phyloP scores from a whole-genome alignment of 37 sponge, comb jelly and placozoan genomes.

The Mnemiopsis leidyi region DNA sequence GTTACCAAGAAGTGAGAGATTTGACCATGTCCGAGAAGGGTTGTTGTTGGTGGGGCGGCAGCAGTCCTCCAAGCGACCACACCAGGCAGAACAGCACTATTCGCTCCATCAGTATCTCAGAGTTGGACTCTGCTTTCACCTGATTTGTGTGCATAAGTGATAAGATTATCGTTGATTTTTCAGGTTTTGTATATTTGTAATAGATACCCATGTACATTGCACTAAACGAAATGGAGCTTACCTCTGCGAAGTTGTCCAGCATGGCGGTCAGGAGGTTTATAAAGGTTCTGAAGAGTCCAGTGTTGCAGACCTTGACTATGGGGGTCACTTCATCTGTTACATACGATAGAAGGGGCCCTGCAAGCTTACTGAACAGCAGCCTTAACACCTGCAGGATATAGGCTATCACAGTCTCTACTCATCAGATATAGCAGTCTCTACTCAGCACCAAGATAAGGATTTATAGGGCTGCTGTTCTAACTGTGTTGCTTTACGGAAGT shows the following conservation, averaged over 20 bases:
- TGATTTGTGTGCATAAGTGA: neutral
- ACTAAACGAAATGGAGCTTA: too few relatives aligned
- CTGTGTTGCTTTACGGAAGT: too few relatives aligned
- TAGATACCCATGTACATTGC: too few relatives aligned
- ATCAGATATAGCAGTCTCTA: too few relatives aligned
- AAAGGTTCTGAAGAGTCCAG: conserved; percentile 74
- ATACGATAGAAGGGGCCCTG: conserved; percentile 26
- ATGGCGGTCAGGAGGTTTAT: conserved; percentile 82
- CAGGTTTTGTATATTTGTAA: too few relatives aligned
- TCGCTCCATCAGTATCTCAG: conserved; percentile 80
- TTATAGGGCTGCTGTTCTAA: too few relatives aligned
- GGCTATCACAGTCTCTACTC: too few relatives aligned
- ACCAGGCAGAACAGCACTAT: conserved; percentile 81
- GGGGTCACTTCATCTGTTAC: neutral
- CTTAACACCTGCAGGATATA: conserved; percentile 38
- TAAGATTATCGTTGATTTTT: neutral
- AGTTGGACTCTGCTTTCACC: conserved; percentile 62
- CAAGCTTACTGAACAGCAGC: conserved; percentile 47
- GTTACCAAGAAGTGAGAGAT: conserved; percentile 74
- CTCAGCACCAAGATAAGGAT: too few relatives aligned
- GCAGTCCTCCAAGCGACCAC: conserved; percentile 85
- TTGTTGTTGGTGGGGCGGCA: conserved; percentile 68
- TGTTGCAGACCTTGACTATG: conserved; percentile 70
- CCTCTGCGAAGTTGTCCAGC: conserved; percentile 66
- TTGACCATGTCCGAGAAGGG: conserved; percentile 77